phyloP scores from a whole-genome alignment of 2,888 invertebrate genomes.

The Lissonota sp. region DNA sequence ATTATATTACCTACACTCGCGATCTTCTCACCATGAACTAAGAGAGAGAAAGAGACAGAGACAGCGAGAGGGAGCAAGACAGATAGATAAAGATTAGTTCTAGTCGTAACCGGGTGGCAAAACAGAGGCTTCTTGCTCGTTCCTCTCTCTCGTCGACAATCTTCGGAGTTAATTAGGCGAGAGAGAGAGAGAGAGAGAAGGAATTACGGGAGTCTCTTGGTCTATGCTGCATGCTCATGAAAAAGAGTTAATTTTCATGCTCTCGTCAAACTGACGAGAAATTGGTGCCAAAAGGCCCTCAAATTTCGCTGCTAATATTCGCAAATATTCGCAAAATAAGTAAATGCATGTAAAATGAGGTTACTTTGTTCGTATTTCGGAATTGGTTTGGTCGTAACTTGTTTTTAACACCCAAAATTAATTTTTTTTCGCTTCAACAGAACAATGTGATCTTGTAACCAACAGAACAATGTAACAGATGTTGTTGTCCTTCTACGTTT shows the following conservation, averaged over 20 bases:
- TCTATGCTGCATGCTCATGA: slow-evolving; percentile 37
- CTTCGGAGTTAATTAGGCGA: slow-evolving; percentile 74
- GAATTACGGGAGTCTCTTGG: slow-evolving; percentile 32
- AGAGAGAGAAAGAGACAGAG: neutral
- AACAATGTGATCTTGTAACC: no score
- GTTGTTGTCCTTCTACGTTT: no score
- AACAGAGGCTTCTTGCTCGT: slow-evolving; percentile 58
- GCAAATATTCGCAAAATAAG: no score
- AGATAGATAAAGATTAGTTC: slow-evolving; percentile 70
- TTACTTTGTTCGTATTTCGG: no score
- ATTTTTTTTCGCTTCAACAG: no score
- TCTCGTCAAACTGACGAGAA: slow-evolving; percentile 1
- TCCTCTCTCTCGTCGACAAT: slow-evolving; percentile 68
- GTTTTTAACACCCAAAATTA: no score
- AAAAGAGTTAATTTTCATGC: no score
- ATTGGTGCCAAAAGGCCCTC: neutral
- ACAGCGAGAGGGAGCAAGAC: slow-evolving; percentile 50
- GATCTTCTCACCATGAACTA: slow-evolving; percentile 39
- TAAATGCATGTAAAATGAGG: no score
- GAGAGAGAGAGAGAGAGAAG: slow-evolving; percentile 60
- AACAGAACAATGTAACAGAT: no score
- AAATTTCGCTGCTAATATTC: no score
- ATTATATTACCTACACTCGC: slow-evolving; percentile 32
- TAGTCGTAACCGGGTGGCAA: slow-evolving; percentile 69
- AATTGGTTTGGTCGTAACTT: no score